Conservation (phyloP, 2,888 invertebrate genomes). For the Parnassius smintheus region DNA sequence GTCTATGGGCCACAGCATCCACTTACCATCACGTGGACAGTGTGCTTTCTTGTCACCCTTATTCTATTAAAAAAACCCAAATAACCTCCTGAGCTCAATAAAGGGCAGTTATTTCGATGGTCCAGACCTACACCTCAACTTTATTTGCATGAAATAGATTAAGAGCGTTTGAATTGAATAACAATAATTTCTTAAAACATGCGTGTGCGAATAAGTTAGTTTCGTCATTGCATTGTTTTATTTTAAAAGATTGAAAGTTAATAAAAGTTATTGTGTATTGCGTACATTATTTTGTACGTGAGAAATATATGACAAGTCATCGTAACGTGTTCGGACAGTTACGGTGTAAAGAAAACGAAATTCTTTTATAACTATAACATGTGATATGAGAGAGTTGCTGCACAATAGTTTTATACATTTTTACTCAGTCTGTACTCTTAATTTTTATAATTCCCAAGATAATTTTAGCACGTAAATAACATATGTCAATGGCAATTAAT, state of each 20-base stretch:
- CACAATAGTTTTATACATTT: conserved; percentile 14
- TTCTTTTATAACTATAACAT: conserved; percentile 36
- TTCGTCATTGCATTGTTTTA: conserved; percentile 2
- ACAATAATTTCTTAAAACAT: too few relatives aligned
- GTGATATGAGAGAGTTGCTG: conserved; percentile 37
- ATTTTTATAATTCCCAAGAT: conserved; percentile 16
- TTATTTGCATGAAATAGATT: too few relatives aligned
- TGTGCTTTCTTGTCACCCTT: too few relatives aligned
- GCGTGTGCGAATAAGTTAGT: too few relatives aligned
- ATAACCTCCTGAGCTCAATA: too few relatives aligned
- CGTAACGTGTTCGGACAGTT: conserved; percentile 42
- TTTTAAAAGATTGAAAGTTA: conserved; percentile 10
- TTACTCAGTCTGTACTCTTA: conserved; percentile 7
- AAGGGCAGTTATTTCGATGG: too few relatives aligned
- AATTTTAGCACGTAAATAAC: conserved; percentile 10
- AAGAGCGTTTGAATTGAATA: too few relatives aligned
- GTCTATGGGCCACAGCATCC: too few relatives aligned
- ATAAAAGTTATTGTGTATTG: conserved; percentile 31
- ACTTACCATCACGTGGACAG: too few relatives aligned
- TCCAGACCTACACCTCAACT: too few relatives aligned
- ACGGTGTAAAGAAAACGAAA: conserved; percentile 26
- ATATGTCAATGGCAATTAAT: conserved; percentile 9
- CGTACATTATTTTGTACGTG: conserved; percentile 62
- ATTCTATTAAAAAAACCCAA: too few relatives aligned
- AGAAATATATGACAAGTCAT: conserved; percentile 67